Percentiles rank a stretch among this genome's conserved stretches.
Conservation (phyloP, 1,140 invertebrate species). For the Leptinotarsa lineolata region DNA sequence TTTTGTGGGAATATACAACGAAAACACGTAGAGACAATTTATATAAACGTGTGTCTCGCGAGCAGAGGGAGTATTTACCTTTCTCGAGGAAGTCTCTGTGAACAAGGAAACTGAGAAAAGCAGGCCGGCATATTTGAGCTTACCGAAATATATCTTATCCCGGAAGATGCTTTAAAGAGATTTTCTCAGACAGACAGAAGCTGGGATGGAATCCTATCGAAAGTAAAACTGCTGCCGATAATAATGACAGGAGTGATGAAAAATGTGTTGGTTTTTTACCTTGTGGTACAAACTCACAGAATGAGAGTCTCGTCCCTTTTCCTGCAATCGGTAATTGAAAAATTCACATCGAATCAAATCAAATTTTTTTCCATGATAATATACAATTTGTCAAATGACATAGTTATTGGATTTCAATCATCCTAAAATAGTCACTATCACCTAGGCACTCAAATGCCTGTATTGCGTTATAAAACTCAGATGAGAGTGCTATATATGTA, state of each 20-base stretch:
- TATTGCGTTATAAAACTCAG: too few species aligned
- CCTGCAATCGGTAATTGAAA: too few species aligned
- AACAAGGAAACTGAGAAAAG: conserved; percentile 37
- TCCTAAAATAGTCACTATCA: too few species aligned
- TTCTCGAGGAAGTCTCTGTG: conserved; percentile 32
- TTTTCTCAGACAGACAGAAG: conserved; percentile 28
- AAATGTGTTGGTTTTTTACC: neutral
- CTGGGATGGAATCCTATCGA: conserved; percentile 28
- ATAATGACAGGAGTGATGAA: neutral
- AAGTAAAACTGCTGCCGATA: conserved; percentile 30
- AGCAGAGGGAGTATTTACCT: conserved; percentile 41
- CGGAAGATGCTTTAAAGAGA: conserved; percentile 35
- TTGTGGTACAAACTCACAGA: too few species aligned
- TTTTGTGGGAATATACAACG: conserved; percentile 35
- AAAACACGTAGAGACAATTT: conserved; percentile 44
- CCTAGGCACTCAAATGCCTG: too few species aligned
- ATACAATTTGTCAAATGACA: too few species aligned
- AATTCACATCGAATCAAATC: too few species aligned
- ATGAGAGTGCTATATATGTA: too few species aligned
- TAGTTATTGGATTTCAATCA: too few species aligned
- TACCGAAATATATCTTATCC: conserved; percentile 36
- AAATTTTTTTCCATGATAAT: too few species aligned
- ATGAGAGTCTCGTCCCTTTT: too few species aligned
- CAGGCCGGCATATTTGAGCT: conserved; percentile 36
- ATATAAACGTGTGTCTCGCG: conserved; percentile 42